Evolutionary conservation across 2,113 vertebrate species (phyloP), one percentile per base, ranked within the genome.

Genomic region (Salvelinus sp.): DNA sequence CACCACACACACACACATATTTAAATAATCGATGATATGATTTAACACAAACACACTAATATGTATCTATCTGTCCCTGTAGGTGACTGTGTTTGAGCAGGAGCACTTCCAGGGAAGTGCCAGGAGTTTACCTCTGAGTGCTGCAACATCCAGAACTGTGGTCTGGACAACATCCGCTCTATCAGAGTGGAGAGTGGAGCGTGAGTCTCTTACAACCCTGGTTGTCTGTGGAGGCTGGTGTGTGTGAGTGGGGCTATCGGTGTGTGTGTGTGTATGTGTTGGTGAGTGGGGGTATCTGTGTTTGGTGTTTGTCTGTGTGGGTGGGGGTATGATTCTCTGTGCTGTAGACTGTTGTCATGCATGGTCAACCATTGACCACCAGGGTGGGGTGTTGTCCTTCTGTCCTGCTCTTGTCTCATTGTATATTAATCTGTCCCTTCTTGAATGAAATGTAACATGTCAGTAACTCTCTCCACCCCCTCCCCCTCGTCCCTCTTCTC

Each of bases 91-190:
- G 72, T 91, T 90, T 14, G 90, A 91, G 77, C 86, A 80, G 84
- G 90, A 92, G 72, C 83, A 90, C 72, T 91, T 91, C 85, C 91
- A 92, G 81, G 89, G 89, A 86, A 76, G 65, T 88, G 79, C 64
- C 69, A 85, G 79, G 91, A 93, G 80, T 91, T 92, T 77, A 92
- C 85, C 48, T 75, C 65, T 0, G 88, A 91, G 75, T 92, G 90
- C 86, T 87, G 82, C 77, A 93, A 88, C 87, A 90, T 93, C 85
- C 66, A 86, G 9, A 44, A 90, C 80, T 91, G 91, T 22, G 87
- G 90, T 75, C 74, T 92, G 79, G 88, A 91, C 88, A 88, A 87
- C 85, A 89, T 93, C 81, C 89, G 90, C 74, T 90, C 92, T 70
- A 80, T 92, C 85, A 70, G 87, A 74, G 87, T 90, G 83, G 88